Evolutionary conservation across 2,797 vertebrate species (phyloP), one percentile per base, ranked within the genome.

Genomic region (Rhyacichthys aspro): DNA sequence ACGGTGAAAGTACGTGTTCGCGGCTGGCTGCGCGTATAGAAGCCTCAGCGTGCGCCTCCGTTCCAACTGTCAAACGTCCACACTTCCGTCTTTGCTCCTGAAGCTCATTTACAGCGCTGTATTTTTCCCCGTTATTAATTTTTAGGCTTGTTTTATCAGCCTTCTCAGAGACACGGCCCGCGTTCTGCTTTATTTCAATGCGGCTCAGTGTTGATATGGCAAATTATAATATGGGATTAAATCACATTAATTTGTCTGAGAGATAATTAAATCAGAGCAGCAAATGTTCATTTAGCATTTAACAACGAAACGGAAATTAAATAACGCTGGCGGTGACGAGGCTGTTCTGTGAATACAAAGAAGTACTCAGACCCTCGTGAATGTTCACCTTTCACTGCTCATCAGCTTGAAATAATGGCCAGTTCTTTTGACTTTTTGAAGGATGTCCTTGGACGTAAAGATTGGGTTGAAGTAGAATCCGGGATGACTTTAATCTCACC

Each of bases 211-310:
- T 60, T 39, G 54, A 55, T 19, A 16, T 43, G 48, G n/a, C 5
- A 7, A 59, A 63, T 59, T 54, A 33, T 33, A 53, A 41, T 57
- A 38, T 42, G 43, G 36, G 39, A 64, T 59, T 50, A 57, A 72
- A 63, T 47, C 58, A 66, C 50, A 46, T 70, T 72, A 41, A 61
- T 70, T 70, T 63, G 37, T 44, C 7, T 2, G n/a, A 5, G n/a
- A 32, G 57, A 49, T 68, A 63, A 68, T 77, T 62, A 59, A 74
- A 67, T 74, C 11, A 32, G 38, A 5, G 41, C 41, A 23, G 18
- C 41, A 42, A 53, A 58, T 36, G 62, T 45, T 66, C 48, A 8
- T 37, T 50, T 18, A 37, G 33, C 7, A 47, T 63, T 59, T 34
- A 48, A 23, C 55, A 33, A 11, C 1, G 37, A 18, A 42, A 43